Percentiles rank a stretch among this genome's conserved stretches.
These are phyloP conservation scores for Chironomus striatipennis DNA, from an alignment of 1,140 invertebrate genomes.

Conservation along the genomic window DNA sequence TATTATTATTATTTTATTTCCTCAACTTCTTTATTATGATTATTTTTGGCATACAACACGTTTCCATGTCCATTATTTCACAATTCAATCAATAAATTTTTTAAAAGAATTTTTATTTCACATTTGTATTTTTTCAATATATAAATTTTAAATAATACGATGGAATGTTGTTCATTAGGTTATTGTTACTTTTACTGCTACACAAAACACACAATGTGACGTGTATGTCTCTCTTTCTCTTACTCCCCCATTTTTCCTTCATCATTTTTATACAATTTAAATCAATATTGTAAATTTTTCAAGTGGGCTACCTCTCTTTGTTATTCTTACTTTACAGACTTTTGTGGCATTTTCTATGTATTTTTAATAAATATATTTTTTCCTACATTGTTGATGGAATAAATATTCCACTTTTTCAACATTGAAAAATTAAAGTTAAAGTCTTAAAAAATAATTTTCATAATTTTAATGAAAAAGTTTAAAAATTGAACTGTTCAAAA, in stretches of 20 bases:
- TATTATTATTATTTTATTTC: neutral
- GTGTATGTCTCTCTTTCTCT: neutral
- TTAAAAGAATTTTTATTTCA: neutral
- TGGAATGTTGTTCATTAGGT: slow-evolving; percentile 12
- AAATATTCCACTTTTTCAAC: too few species aligned
- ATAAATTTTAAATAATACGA: too few species aligned
- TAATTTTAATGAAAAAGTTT: too few species aligned
- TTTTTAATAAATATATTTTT: neutral
- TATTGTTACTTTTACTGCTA: neutral
- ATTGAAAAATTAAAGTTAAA: too few species aligned
- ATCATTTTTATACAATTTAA: neutral
- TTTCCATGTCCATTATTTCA: neutral
- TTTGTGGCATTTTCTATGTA: neutral
- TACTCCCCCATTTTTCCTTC: neutral
- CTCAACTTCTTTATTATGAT: too few species aligned
- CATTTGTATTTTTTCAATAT: neutral
- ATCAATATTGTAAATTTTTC: neutral
- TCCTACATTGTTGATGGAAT: too few species aligned
- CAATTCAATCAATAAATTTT: neutral
- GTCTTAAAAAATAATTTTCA: too few species aligned
- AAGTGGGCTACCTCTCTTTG: neutral
- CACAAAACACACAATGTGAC: neutral
- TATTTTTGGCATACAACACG: neutral
- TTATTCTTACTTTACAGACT: neutral
- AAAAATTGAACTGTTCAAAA: too few species aligned